Evolutionary conservation across 2,113 vertebrate genomes (phyloP).

Genomic region (Regulus satrapa): DNA sequence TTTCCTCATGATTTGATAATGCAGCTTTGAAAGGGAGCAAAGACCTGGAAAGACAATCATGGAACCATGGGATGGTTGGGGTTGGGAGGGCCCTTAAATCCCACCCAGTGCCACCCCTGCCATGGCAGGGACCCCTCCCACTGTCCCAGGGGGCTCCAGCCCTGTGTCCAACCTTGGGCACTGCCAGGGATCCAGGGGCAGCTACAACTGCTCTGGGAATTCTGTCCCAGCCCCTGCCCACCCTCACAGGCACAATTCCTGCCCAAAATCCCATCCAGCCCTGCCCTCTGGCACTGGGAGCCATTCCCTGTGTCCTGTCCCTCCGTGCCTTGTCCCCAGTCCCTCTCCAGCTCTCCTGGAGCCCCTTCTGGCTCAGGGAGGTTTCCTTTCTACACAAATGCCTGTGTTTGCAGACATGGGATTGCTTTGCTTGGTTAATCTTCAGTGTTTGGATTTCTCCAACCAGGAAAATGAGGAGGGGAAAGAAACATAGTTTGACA

Average conservation of each 20-base stretch:
- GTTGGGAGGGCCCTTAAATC: accelerated
- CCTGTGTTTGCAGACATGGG: neutral
- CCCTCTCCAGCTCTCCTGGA: neutral
- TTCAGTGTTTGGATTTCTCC: neutral
- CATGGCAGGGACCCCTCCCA: neutral
- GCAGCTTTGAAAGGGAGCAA: neutral
- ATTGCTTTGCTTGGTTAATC: neutral
- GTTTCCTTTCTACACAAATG: neutral
- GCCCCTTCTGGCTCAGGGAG: neutral
- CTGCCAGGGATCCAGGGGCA: neutral
- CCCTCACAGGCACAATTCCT: neutral
- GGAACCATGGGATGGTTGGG: neutral
- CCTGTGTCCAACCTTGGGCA: neutral
- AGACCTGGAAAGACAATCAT: neutral
- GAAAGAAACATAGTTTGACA: neutral
- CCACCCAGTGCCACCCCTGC: accelerated
- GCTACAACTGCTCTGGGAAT: neutral
- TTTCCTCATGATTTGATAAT: neutral
- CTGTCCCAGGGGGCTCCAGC: neutral
- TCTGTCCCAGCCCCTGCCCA: neutral
- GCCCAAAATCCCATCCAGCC: accelerated
- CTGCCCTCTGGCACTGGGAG: accelerated
- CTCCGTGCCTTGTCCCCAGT: neutral
- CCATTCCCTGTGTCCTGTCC: neutral
- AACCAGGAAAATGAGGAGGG: neutral